Evolutionary conservation across 2,888 invertebrate species (phyloP).

Genomic region (Eupithecia dodoneata): DNA sequence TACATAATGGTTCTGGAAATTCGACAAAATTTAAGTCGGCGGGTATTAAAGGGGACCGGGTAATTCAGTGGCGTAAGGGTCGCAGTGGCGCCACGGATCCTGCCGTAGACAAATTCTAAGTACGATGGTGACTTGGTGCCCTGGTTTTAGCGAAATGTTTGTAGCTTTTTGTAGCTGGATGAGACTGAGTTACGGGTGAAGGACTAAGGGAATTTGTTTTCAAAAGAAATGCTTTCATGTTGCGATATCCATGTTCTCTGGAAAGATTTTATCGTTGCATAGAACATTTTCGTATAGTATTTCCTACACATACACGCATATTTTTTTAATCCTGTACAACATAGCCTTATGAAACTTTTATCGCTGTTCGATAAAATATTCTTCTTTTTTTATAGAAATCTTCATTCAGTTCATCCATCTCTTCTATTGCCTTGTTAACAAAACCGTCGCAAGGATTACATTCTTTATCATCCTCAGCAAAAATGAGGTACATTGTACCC

Average conservation of each 20-base stretch:
- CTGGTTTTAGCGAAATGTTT: slow-evolving; percentile 52
- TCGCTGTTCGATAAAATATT: background rate
- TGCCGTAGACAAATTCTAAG: slow-evolving; percentile 81
- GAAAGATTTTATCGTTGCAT: background rate
- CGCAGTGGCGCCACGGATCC: slow-evolving; percentile 79
- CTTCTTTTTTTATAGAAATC: background rate
- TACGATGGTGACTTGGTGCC: slow-evolving; percentile 63
- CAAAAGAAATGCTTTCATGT: slow-evolving; percentile 1
- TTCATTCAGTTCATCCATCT: slow-evolving; percentile 19
- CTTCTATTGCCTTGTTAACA: slow-evolving; percentile 37
- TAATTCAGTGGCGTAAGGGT: slow-evolving; percentile 83
- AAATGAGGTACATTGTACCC: slow-evolving; percentile 58
- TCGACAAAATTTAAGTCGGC: slow-evolving; percentile 82
- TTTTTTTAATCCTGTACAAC: no score
- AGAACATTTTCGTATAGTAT: background rate
- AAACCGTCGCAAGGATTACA: slow-evolving; percentile 37
- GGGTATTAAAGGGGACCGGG: slow-evolving; percentile 81
- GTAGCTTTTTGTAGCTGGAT: slow-evolving; percentile 44
- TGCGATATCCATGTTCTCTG: background rate
- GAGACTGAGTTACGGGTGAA: slow-evolving; percentile 19
- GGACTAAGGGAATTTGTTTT: slow-evolving; percentile 1
- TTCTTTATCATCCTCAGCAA: slow-evolving; percentile 39
- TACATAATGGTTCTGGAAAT: slow-evolving; percentile 78
- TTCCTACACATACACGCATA: background rate
- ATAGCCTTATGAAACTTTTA: background rate